Conservation (phyloP, 2,113 vertebrate genomes). For the Myotis yumanensis region DNA sequence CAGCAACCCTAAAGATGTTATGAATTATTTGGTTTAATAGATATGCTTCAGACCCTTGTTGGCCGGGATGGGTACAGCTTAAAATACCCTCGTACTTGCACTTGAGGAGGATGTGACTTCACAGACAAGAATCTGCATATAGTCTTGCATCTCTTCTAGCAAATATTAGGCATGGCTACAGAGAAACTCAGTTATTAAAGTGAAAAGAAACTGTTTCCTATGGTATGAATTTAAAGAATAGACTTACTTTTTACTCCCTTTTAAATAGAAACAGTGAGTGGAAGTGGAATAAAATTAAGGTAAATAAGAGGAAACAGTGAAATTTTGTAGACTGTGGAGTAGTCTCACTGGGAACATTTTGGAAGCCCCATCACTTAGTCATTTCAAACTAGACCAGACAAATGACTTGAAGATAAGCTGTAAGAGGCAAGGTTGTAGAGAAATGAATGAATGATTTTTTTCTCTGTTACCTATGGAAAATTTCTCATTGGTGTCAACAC, state of each 20-base stretch:
- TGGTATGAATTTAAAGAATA: constrained; percentile 33
- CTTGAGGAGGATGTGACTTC: not conserved
- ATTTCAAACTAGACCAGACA: constrained; percentile 68
- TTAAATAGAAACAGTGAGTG: constrained; percentile 52
- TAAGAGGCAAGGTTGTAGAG: not conserved
- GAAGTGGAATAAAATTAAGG: constrained; percentile 61
- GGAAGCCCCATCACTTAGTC: constrained; percentile 55
- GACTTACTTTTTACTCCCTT: not conserved
- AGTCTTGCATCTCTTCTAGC: not conserved
- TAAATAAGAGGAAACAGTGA: constrained; percentile 72
- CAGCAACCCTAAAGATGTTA: not conserved
- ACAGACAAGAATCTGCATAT: not conserved
- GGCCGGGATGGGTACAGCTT: not conserved
- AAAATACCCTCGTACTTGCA: not conserved
- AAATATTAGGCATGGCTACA: not conserved
- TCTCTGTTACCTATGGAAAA: constrained; percentile 29
- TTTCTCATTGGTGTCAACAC: not conserved
- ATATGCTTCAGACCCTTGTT: not conserved
- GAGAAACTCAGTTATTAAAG: not conserved
- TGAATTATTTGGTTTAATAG: not conserved
- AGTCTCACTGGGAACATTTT: constrained; percentile 65
- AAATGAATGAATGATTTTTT: not conserved
- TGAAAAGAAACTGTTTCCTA: constrained; percentile 40
- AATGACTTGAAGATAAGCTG: constrained; percentile 32
- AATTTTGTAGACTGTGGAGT: constrained; percentile 61